Percentiles rank a stretch among this genome's conserved stretches.
Evolutionary conservation across 2,888 invertebrate genomes (phyloP).

Genomic region (Chromoteleia sp.): DNA sequence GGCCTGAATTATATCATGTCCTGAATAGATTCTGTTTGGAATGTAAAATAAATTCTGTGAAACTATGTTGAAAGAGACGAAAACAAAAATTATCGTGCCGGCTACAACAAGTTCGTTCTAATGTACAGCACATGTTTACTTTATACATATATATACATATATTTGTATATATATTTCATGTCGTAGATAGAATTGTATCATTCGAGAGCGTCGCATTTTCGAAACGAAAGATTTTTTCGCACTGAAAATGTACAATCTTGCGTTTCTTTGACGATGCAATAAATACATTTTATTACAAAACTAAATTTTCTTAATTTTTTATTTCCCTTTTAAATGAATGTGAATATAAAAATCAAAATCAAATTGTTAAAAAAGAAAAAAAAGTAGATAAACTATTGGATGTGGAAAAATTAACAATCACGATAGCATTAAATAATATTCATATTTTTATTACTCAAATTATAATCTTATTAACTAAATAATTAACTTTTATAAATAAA

Average conservation of each 20-base stretch:
- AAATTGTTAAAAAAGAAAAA: conserved; percentile 5
- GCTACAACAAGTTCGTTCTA: conserved; percentile 36
- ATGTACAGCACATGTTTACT: conserved; percentile 61
- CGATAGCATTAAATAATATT: conserved; percentile 5
- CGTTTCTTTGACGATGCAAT: conserved; percentile 62
- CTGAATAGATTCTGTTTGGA: conserved; percentile 23
- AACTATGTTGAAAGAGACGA: conserved; percentile 40
- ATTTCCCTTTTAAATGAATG: not conserved
- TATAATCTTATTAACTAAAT: not conserved
- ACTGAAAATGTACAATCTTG: conserved; percentile 51
- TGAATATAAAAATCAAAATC: too few species aligned
- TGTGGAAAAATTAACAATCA: not conserved
- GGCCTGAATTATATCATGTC: conserved; percentile 53
- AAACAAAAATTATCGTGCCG: conserved; percentile 32
- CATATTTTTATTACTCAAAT: not conserved
- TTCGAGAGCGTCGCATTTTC: conserved; percentile 43
- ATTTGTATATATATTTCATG: conserved; percentile 35
- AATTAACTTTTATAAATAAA: not conserved
- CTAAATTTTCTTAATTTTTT: not conserved
- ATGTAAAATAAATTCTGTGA: conserved; percentile 49
- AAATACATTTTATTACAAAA: conserved; percentile 62
- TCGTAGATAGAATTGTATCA: conserved; percentile 45
- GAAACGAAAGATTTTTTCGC: conserved; percentile 44
- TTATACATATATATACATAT: conserved; percentile 53
- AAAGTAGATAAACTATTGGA: not conserved